A percentile compares a stretch with the other conserved stretches of the same genome.
phyloP scores from a whole-genome alignment of 1,140 invertebrate genomes.

The Trichomalopsis sarcophagae region DNA sequence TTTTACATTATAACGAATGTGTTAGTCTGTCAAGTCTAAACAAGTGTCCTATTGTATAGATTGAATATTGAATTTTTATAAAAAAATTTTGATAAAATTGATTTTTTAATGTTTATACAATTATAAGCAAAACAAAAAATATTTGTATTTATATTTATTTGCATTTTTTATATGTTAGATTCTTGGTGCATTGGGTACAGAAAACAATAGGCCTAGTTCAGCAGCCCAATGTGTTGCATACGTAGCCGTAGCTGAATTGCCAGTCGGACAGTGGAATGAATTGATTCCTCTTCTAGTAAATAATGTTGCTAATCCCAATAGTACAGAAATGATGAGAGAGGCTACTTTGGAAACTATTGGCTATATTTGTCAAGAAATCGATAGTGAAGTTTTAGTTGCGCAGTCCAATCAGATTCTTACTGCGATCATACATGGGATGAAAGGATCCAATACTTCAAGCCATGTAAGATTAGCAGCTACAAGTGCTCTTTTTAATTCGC shows the following conservation, averaged over 20 bases:
- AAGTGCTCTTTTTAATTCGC: conserved; percentile 96
- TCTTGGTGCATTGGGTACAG: conserved; percentile 94
- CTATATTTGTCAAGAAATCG: conserved; percentile 88
- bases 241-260: conserved; percentile 97
- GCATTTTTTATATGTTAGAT: conserved; percentile 78
- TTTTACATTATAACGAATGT: too few species aligned
- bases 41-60: too few species aligned
- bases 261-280: conserved; percentile 88
- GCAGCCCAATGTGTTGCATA: conserved; percentile 99
- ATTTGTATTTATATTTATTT: too few species aligned
- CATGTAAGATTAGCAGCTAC: conserved; percentile 96
- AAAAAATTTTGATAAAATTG: too few species aligned
- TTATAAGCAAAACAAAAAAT: too few species aligned
- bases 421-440: conserved; percentile 99
- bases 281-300: conserved; percentile 90
- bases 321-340: conserved; percentile 96
- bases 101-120: too few species aligned
- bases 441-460: conserved; percentile 85
- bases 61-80: too few species aligned
- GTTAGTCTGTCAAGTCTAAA: too few species aligned
- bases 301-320: conserved; percentile 91
- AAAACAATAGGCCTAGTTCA: conserved; percentile 94
- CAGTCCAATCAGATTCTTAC: conserved; percentile 98
- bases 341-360: conserved; percentile 97
- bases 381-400: conserved; percentile 91